Base-by-base conservation (phyloP, 2,113 vertebrate species). In the Podarcis muralis region DNA sequence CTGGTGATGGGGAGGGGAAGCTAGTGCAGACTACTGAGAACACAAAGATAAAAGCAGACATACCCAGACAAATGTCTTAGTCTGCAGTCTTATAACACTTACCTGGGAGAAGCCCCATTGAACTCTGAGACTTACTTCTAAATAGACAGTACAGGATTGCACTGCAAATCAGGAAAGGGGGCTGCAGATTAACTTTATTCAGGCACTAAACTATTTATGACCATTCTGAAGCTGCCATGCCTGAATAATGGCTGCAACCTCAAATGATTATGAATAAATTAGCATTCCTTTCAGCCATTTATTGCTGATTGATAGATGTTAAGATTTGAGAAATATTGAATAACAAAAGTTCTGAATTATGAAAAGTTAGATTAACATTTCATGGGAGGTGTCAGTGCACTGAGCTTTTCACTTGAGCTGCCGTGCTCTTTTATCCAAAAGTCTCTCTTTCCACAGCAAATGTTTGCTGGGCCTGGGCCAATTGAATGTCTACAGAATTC, bases 371-470 rank as follows among this genome's bases (percentile, higher is more conserved):
- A 79, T 79, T 90, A 88, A 88, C 90, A 91, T 83, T 88, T 30
- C 74, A 86, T 6, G 35, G 82, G 66, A 37, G 48, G 48, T 53
- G 90, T 71, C 27, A 8, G 5, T n/a, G 3, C 35, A 48, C 85
- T 87, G 65, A 71, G 87, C 8, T 18, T 89, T 75, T 59, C 72
- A 9, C 84, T 92, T 72, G 87, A 92, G 82, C 88, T 91, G 88
- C 74, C 77, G 77, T 79, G 71, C 71, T 86, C 87, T 89, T 93
- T 92, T 81, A 93, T 93, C 81, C 62, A 83, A 88, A 91, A 91
- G 79, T 65, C 72, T 85, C 11, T 84, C 88, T 94, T 90, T n/a
- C 92, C 82, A 77, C 87, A 40, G 81, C 87, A 79, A 20, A 27
- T n/a, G 87, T 66, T 23, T 87, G 81, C 81, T 91, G 86, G 43